Evolutionary conservation across 2,797 vertebrate genomes (phyloP).

Genomic region (Hoplostethus mediterraneus): DNA sequence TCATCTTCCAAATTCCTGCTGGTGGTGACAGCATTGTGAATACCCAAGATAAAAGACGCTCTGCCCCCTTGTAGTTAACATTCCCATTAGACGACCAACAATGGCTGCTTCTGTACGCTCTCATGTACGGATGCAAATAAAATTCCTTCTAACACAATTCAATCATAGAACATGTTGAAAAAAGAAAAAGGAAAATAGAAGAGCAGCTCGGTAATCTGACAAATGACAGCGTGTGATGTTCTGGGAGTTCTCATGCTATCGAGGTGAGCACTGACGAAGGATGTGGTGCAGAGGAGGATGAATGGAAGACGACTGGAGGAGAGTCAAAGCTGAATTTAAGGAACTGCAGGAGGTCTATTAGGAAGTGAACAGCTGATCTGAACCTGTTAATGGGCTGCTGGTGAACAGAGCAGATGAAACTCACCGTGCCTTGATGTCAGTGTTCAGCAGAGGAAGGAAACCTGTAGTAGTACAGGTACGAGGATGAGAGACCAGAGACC

Average conservation of each 20-base stretch:
- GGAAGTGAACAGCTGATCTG: constrained; percentile 15
- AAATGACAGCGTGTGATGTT: constrained; percentile 58
- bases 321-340: constrained; percentile 33
- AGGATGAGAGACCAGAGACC: too few relatives aligned
- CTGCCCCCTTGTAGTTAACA: constrained; percentile 77
- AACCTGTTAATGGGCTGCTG: constrained; percentile 36
- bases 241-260: constrained; percentile 14
- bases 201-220: constrained; percentile 43
- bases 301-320: constrained; percentile 32
- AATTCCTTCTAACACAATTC: constrained; percentile 67
- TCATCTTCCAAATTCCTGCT: constrained; percentile 65
- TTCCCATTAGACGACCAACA: constrained; percentile 77
- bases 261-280: constrained; percentile 57
- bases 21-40: constrained; percentile 78
- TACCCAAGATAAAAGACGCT: constrained; percentile 79
- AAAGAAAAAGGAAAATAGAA: constrained; percentile 24
- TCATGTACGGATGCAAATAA: constrained; percentile 60
- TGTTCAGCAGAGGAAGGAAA: neutral
- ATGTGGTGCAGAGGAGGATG: constrained; percentile 49
- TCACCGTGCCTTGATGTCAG: neutral
- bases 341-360: constrained; percentile 55
- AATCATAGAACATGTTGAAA: constrained; percentile 49
- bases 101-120: constrained; percentile 60
- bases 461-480: too few relatives aligned
- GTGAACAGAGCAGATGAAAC: neutral